Conservation (phyloP, 2,113 vertebrate species). For the Laticauda laticaudata region DNA sequence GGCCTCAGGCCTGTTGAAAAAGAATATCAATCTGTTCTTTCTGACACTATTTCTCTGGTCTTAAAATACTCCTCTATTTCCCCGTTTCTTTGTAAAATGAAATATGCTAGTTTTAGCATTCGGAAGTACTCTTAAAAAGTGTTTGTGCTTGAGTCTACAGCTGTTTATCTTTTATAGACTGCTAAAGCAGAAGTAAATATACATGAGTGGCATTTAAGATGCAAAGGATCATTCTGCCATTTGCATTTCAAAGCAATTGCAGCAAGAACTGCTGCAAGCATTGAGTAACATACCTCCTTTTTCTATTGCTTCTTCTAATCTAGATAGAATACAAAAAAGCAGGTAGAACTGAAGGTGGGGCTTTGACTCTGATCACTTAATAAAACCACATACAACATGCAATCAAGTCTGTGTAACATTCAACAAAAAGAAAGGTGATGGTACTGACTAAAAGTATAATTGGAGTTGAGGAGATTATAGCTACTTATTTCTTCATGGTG, state of each 20-base stretch:
- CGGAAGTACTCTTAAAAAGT: neutral
- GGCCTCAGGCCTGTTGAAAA: neutral
- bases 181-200: neutral
- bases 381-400: neutral
- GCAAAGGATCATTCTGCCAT: conserved; percentile 5
- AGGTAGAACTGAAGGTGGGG: neutral
- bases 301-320: neutral
- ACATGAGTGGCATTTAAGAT: neutral
- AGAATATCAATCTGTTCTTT: neutral
- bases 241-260: neutral
- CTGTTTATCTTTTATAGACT: neutral
- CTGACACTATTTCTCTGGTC: neutral
- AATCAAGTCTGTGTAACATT: neutral
- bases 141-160: neutral
- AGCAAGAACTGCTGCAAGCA: neutral
- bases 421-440: neutral
- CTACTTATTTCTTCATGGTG: neutral
- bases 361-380: neutral
- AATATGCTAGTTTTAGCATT: neutral
- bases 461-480: neutral
- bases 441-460: neutral
- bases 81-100: neutral
- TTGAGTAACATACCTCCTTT: neutral
- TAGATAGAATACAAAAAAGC: neutral
- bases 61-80: neutral